Conservation (phyloP, 2,113 vertebrate species). For the Clupea harengus region DNA sequence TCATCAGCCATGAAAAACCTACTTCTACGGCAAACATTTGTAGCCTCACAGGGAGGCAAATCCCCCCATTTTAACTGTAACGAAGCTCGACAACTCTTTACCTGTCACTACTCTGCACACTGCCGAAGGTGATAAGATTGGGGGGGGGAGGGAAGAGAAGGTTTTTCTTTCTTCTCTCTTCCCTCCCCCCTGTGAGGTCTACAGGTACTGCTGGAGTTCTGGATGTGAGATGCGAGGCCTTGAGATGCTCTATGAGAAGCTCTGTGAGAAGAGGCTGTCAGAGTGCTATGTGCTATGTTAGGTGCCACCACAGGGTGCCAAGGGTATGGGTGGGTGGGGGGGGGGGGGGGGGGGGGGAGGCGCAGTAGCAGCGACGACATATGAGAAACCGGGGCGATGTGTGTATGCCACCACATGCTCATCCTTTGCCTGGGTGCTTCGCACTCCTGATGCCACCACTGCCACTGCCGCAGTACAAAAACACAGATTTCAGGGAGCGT, state of each 20-base stretch:
- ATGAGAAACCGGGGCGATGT: no score
- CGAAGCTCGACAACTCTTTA: conserved; percentile 9
- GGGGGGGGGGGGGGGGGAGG: no score
- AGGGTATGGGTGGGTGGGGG: no score
- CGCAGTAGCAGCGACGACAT: no score
- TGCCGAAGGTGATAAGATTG: not conserved
- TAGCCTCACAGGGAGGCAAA: conserved; percentile 14
- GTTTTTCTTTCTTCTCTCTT: not conserved
- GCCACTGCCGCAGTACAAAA: no score
- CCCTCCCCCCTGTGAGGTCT: not conserved
- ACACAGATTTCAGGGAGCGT: no score
- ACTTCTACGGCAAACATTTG: not conserved
- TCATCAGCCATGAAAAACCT: not conserved
- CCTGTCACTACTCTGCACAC: not conserved
- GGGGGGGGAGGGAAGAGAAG: not conserved
- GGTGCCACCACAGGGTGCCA: not conserved
- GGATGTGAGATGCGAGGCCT: not conserved
- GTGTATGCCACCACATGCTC: no score
- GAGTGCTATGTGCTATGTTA: not conserved
- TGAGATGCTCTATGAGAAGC: not conserved
- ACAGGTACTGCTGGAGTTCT: not conserved
- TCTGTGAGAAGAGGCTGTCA: not conserved
- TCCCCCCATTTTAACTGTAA: not conserved
- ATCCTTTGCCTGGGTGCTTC: no score
- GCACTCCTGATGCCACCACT: no score